phyloP scores from a whole-genome alignment of 2,797 vertebrate species.

The Alectoris magna region DNA sequence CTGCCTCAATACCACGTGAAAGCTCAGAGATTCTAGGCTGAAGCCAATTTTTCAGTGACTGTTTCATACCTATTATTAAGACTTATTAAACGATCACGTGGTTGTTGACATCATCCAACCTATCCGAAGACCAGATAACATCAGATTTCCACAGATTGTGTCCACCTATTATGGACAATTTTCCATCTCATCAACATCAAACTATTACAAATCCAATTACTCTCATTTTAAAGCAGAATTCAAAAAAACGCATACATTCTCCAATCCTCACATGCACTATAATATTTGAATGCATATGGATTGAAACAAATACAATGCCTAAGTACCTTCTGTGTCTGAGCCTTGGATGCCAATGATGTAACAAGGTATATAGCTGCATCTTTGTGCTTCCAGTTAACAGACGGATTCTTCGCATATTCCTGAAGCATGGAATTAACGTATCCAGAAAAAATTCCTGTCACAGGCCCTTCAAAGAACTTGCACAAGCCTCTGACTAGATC shows the following conservation, averaged over 20 bases:
- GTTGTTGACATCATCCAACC: background rate
- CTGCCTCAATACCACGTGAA: background rate
- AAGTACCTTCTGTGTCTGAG: slow-evolving; percentile 96
- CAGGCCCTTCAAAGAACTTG: slow-evolving; percentile 97
- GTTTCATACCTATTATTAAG: background rate
- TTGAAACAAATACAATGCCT: background rate
- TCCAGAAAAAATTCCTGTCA: slow-evolving; percentile 97
- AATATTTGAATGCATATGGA: background rate
- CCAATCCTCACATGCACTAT: background rate
- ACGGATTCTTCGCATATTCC: slow-evolving; percentile 94
- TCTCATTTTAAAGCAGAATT: background rate
- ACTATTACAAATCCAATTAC: background rate
- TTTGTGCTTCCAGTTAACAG: slow-evolving; percentile 98
- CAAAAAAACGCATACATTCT: rapidly evolving
- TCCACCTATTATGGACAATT: background rate
- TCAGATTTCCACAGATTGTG: background rate
- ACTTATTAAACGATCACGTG: background rate
- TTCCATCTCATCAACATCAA: background rate
- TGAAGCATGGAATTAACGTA: slow-evolving; percentile 97
- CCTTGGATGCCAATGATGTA: slow-evolving; percentile 97
- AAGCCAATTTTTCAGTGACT: background rate
- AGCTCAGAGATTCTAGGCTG: background rate
- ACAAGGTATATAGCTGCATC: slow-evolving; percentile 98
- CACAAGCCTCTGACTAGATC: slow-evolving; percentile 96
- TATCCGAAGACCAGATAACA: background rate